phyloP scores from a whole-genome alignment of 2,113 vertebrate genomes.

The Centrocercus urophasianus region DNA sequence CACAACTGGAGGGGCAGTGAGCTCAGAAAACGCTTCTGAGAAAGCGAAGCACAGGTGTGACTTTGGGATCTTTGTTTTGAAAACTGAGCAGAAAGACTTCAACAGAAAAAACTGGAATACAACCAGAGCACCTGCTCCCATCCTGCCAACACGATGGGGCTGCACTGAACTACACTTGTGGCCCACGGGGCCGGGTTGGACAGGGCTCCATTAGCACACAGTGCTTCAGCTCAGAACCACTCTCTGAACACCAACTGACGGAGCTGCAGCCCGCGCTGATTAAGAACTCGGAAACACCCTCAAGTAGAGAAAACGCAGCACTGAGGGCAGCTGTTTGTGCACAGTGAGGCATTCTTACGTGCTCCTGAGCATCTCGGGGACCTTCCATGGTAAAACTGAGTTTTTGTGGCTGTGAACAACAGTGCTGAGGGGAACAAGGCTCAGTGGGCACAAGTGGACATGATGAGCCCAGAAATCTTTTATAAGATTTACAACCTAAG shows the following conservation, averaged over 20 bases:
- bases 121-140: background rate
- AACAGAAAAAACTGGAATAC: background rate
- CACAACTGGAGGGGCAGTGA: too few relatives aligned
- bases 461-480: too few relatives aligned
- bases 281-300: background rate
- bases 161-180: fast-evolving
- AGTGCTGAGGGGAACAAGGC: too few relatives aligned
- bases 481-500: too few relatives aligned
- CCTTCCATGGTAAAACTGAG: too few relatives aligned
- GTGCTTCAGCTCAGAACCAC: background rate
- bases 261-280: background rate
- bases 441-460: too few relatives aligned
- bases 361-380: too few relatives aligned
- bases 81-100: fast-evolving
- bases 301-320: background rate
- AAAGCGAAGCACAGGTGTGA: fast-evolving
- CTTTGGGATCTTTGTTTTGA: fast-evolving
- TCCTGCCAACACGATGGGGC: background rate
- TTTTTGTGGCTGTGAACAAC: too few relatives aligned
- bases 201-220: fast-evolving
- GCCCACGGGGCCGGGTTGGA: background rate
- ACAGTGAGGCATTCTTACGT: too few relatives aligned
- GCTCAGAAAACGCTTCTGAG: background rate
- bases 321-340: fast-evolving
- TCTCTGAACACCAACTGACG: background rate